phyloP scores from a whole-genome alignment of 1,140 invertebrate species.

The Tetraneura akinire region DNA sequence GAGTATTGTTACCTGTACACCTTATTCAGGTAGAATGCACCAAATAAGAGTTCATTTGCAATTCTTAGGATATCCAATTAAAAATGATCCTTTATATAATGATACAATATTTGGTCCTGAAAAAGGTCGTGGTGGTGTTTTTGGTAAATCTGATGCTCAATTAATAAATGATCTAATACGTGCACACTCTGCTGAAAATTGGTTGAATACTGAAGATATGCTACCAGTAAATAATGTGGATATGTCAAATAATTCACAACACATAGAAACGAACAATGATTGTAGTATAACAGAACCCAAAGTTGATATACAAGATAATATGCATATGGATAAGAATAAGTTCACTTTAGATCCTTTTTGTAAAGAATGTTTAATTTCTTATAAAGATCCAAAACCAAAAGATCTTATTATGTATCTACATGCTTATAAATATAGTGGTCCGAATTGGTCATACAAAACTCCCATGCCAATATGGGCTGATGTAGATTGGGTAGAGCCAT shows the following conservation, averaged over 20 bases:
- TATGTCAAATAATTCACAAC: no score
- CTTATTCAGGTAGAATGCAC: slow-evolving; percentile 95
- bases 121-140: slow-evolving; percentile 89
- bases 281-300: slow-evolving; percentile 70
- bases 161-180: slow-evolving; percentile 83
- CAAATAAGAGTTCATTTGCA: slow-evolving; percentile 99
- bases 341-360: slow-evolving; percentile 82
- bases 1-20: slow-evolving; percentile 91
- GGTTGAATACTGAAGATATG: slow-evolving; percentile 86
- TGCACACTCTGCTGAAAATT: slow-evolving; percentile 91
- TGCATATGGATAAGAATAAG: slow-evolving; percentile 70
- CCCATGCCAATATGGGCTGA: slow-evolving; percentile 84
- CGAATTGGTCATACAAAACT: slow-evolving; percentile 87
- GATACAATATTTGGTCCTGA: slow-evolving; percentile 85
- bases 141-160: slow-evolving; percentile 84
- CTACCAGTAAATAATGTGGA: slow-evolving; percentile 44
- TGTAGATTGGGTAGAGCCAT: slow-evolving; percentile 72
- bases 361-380: slow-evolving; percentile 87
- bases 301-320: slow-evolving; percentile 70
- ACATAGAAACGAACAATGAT: background rate
- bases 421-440: slow-evolving; percentile 71
- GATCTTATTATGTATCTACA: slow-evolving; percentile 95
- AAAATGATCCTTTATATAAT: slow-evolving; percentile 96
- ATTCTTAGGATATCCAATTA: slow-evolving; percentile 93
- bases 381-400: slow-evolving; percentile 83